These are phyloP conservation scores for Euphonia xanthogaster DNA, from an alignment of 2,797 vertebrate species.

Conservation along the genomic window DNA sequence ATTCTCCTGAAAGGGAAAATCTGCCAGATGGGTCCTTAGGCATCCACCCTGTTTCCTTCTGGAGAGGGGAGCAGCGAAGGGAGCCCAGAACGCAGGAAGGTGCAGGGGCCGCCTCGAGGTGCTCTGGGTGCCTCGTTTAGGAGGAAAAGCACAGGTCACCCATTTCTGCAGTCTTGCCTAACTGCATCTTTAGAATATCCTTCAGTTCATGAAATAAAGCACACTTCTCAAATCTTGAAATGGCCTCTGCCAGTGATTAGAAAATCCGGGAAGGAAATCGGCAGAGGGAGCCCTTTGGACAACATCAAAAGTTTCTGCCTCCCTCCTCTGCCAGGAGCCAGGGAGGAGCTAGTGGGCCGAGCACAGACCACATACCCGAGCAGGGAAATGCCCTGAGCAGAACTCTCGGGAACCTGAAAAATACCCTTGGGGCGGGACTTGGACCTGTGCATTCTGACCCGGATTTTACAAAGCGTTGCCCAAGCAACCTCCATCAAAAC, in stretches of 20 bases:
- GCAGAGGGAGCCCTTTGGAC: background rate
- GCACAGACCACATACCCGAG: rapidly evolving
- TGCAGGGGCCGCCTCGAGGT: background rate
- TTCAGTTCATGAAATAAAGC: background rate
- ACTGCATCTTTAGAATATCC: background rate
- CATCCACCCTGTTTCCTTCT: rapidly evolving
- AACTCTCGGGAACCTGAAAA: background rate
- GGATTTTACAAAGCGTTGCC: background rate
- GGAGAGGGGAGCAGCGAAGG: background rate
- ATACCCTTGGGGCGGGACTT: rapidly evolving
- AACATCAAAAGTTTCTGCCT: background rate
- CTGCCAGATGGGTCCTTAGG: background rate
- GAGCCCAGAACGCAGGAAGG: background rate
- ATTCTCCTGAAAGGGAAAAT: background rate
- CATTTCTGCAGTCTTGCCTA: background rate
- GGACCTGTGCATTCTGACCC: background rate
- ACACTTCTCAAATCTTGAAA: background rate
- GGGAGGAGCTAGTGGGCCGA: background rate
- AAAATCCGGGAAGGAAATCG: background rate
- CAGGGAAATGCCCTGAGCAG: background rate
- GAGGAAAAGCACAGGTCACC: background rate
- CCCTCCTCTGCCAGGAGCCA: background rate
- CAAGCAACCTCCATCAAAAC: background rate
- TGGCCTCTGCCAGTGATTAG: background rate
- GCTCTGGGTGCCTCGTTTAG: background rate